Evolutionary conservation across 2,113 vertebrate species (phyloP).

Genomic region (Spermophilus dauricus): DNA sequence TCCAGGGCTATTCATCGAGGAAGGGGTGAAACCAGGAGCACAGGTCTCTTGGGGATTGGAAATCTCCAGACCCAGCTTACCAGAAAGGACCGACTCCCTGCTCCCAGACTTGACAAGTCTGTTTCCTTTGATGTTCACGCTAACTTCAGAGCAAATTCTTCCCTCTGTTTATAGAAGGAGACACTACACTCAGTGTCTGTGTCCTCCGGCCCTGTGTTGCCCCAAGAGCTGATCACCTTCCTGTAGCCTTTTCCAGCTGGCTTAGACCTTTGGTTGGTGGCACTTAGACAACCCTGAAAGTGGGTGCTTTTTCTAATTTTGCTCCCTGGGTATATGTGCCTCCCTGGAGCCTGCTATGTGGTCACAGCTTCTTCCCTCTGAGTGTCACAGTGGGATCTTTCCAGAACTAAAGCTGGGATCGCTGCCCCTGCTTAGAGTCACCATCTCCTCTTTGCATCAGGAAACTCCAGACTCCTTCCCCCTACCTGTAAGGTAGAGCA

Average conservation of each 20-base stretch:
- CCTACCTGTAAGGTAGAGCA: not conserved
- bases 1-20: not conserved
- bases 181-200: not conserved
- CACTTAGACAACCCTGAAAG: rapidly evolving
- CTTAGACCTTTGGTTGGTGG: not conserved
- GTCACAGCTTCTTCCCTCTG: not conserved
- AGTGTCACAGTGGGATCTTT: not conserved
- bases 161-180: not conserved
- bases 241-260: not conserved
- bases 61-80: not conserved
- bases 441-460: not conserved
- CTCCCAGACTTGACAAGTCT: not conserved
- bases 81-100: not conserved
- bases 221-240: not conserved
- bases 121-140: not conserved
- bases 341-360: rapidly evolving
- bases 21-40: not conserved
- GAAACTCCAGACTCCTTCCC: not conserved
- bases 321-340: rapidly evolving
- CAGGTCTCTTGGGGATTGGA: not conserved
- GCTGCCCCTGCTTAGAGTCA: not conserved
- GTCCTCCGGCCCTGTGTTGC: not conserved
- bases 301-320: rapidly evolving
- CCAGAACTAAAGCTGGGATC: not conserved
- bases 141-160: not conserved